phyloP scores from a whole-genome alignment of 2,888 invertebrate genomes.

The Rhopalosiphum nymphaeae region DNA sequence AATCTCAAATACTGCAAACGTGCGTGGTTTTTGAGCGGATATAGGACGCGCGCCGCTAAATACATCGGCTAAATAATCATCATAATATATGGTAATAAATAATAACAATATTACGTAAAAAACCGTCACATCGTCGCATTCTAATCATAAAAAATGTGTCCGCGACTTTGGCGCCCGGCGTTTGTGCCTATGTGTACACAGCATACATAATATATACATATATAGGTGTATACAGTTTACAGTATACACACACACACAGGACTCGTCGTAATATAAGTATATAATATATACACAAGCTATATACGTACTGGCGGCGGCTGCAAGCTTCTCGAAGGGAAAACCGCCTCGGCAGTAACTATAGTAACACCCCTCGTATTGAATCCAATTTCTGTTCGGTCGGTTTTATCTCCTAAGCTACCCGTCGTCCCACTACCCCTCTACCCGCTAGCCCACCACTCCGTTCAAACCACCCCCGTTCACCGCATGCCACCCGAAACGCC shows the following conservation, averaged over 20 bases:
- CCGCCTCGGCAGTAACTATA: constrained; percentile 61
- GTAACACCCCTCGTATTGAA: constrained; percentile 64
- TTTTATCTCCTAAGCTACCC: constrained; percentile 62
- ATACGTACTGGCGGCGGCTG: constrained; percentile 8
- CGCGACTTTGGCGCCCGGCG: not conserved
- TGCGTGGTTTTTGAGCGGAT: not conserved
- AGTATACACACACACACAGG: not conserved
- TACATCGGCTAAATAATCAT: not conserved
- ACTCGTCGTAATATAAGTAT: not conserved
- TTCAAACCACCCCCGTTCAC: not conserved
- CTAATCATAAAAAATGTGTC: constrained; percentile 9
- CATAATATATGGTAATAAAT: not conserved
- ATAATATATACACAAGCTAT: not conserved
- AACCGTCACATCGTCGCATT: not conserved
- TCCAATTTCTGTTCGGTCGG: constrained; percentile 64
- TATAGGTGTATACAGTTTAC: not conserved
- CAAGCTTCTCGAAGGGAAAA: constrained; percentile 59
- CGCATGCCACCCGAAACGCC: constrained; percentile 49
- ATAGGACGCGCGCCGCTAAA: not conserved
- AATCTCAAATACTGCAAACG: not conserved
- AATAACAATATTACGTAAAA: not conserved
- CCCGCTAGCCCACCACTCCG: not conserved
- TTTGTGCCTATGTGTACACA: not conserved
- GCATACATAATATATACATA: not conserved
- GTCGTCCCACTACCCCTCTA: not conserved